These are phyloP conservation scores for Littorina saxatilis DNA, from an alignment of 1,140 invertebrate genomes.

Conservation along the genomic window DNA sequence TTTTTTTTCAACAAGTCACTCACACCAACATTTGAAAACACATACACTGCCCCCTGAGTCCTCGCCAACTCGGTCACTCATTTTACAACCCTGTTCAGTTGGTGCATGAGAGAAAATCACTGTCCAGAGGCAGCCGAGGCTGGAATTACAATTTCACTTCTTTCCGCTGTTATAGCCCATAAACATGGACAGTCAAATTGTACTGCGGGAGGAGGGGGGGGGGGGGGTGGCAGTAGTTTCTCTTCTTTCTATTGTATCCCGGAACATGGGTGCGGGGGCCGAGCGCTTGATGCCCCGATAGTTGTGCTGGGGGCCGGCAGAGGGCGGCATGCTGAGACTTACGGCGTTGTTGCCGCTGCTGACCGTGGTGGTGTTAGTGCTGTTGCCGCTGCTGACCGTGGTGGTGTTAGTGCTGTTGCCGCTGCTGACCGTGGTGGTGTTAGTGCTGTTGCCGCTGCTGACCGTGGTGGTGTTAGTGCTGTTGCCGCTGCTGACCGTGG, in stretches of 20 bases:
- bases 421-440: background rate
- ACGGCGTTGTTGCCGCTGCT: background rate
- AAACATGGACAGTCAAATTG: no score
- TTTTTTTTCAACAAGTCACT: no score
- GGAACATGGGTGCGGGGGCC: background rate
- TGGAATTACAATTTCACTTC: no score
- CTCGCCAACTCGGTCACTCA: no score
- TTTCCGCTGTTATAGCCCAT: no score
- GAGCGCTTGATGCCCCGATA: constrained; percentile 13
- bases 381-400: background rate
- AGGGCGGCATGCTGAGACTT: background rate
- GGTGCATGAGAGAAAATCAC: no score
- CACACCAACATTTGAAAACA: no score
- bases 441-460: background rate
- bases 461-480: background rate
- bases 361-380: background rate
- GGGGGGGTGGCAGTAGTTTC: background rate
- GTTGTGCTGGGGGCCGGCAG: background rate
- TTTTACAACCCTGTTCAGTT: no score
- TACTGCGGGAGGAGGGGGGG: background rate
- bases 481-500: background rate
- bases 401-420: background rate
- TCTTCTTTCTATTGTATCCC: constrained; percentile 19
- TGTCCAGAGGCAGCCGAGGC: no score
- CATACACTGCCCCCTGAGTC: no score